These are phyloP conservation scores for Pachydiplax longipennis DNA, from an alignment of 2,888 invertebrate species.

Conservation along the genomic window DNA sequence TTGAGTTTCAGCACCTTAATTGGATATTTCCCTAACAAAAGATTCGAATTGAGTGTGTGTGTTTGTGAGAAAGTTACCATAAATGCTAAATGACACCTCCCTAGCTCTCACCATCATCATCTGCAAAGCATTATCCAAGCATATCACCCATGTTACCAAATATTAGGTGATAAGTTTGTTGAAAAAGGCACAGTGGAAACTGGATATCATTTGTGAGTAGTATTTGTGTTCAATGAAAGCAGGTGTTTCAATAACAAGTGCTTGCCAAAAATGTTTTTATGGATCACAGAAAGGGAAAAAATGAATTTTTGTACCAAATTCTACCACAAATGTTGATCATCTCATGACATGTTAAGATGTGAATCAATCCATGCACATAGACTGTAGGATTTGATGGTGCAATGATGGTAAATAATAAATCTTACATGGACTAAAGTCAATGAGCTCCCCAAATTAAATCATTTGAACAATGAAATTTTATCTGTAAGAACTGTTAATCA, in stretches of 20 bases:
- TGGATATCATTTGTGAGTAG: not conserved
- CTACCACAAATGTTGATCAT: not conserved
- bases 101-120: not conserved
- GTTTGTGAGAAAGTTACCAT: not conserved
- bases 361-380: not conserved
- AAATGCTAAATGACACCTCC: not conserved
- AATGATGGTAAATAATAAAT: not conserved
- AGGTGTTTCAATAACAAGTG: not conserved
- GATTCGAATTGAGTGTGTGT: not conserved
- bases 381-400: not conserved
- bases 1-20: not conserved
- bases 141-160: not conserved
- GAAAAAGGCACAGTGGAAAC: constrained; percentile 34
- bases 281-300: not conserved
- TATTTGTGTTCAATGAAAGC: not conserved
- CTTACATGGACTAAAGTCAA: too few species aligned
- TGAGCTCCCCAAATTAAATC: too few species aligned
- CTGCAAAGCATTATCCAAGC: constrained; percentile 19
- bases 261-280: not conserved
- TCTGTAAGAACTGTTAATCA: too few species aligned
- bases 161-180: not conserved
- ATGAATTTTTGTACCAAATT: not conserved
- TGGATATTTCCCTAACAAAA: not conserved
- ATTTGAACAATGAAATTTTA: too few species aligned
- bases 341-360: not conserved